Evolutionary conservation across 2,797 vertebrate species (phyloP), one percentile per base, ranked within the genome.

Genomic region (Gymnopithys bicolor): DNA sequence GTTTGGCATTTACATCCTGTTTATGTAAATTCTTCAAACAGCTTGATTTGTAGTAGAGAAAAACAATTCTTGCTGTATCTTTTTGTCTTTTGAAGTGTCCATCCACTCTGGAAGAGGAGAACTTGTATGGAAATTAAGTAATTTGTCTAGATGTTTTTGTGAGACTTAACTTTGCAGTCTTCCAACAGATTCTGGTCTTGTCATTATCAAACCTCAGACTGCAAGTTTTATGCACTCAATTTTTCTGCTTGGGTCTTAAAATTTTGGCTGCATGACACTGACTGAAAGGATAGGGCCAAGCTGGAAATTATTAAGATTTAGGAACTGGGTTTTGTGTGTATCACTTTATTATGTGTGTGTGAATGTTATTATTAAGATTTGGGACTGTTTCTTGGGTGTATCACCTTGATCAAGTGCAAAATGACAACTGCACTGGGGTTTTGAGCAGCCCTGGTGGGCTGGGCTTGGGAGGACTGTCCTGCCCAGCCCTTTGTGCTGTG

Each of bases 41-140:
- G 86, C 89, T 96, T 96, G 87, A 89, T 95, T 95, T 96, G 95
- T 95, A 95, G 84, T 70, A 77, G 79, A 86, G 85, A 59, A 95
- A 94, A 95, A 79, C 90, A 93, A 90, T 96, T 94, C 94, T 84
- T 80, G 80, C 95, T 93, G 94, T 95, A 96, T 82, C 91, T 94
- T 94, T 94, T 69, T 90, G 76, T 91, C 93, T 87, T 96, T 96
- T 94, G 95, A 96, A 94, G 93, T 96, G 91, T 94, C 95, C 94
- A 96, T 96, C 94, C 85, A 64, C 37, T 79, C 58, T 82, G 35
- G 73, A 84, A 95, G 89, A 96, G 52, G 74, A 87, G 80, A 96
- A 93, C 87, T 96, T 96, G 91, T 84, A 95, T 97, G 94, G 95
- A 96, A 97, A 96, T 96, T 95, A 95, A 97, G 93, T 95, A 91